phyloP scores from a whole-genome alignment of 2,888 invertebrate genomes.

The Hypselothyrea guttata region DNA sequence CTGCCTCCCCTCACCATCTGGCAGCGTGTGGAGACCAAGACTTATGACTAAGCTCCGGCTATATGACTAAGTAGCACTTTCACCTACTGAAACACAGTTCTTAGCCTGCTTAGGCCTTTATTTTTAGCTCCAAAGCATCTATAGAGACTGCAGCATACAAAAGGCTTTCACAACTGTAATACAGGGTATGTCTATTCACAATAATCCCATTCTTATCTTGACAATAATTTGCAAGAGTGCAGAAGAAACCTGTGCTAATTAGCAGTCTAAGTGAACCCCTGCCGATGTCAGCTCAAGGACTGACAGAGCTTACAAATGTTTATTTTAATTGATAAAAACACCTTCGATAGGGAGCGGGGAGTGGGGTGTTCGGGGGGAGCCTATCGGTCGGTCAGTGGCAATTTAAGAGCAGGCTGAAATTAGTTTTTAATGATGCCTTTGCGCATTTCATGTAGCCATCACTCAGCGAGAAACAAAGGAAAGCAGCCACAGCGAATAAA shows the following conservation, averaged over 20 bases:
- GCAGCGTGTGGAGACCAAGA: constrained; percentile 25
- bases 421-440: constrained; percentile 74
- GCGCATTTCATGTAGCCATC: constrained; percentile 67
- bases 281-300: constrained; percentile 7
- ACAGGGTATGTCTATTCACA: no score
- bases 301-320: constrained; percentile 69
- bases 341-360: constrained; percentile 38
- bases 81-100: constrained; percentile 15
- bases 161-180: no score
- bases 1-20: neutral
- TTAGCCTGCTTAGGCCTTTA: neutral
- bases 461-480: constrained; percentile 41
- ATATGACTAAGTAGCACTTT: constrained; percentile 40
- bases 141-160: neutral
- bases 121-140: neutral
- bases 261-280: constrained; percentile 20
- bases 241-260: constrained; percentile 36
- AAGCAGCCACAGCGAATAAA: no score
- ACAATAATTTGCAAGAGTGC: neutral
- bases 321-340: constrained; percentile 75
- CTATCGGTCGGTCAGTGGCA: constrained; percentile 47
- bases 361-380: neutral
- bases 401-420: constrained; percentile 64
- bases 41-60: constrained; percentile 20
- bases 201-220: no score